Evolutionary conservation across 2,888 invertebrate species (phyloP).

Genomic region (Pseudococcus viburni): DNA sequence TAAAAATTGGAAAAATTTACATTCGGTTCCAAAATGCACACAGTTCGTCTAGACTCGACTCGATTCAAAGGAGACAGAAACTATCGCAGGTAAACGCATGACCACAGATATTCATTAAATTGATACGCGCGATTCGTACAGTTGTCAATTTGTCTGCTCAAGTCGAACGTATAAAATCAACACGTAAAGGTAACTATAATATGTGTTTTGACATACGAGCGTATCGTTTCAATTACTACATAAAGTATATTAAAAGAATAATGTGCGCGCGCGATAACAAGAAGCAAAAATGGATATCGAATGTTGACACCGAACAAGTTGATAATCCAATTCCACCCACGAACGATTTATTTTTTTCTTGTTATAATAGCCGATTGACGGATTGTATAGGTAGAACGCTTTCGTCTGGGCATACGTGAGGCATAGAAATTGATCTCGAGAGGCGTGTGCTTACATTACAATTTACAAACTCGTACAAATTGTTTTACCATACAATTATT

Average conservation of each 20-base stretch:
- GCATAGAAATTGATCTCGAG: conserved; percentile 19
- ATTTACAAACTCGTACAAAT: background rate
- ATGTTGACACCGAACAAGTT: conserved; percentile 58
- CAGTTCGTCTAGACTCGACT: background rate
- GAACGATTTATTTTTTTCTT: conserved; percentile 28
- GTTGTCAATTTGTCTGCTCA: conserved; percentile 53
- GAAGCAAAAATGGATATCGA: conserved; percentile 25
- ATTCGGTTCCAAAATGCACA: background rate
- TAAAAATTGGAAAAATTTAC: background rate
- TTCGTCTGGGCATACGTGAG: background rate
- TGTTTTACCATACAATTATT: background rate
- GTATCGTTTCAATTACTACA: conserved; percentile 55
- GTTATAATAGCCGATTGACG: conserved; percentile 37
- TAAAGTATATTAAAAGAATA: conserved; percentile 35
- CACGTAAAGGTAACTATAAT: conserved; percentile 1
- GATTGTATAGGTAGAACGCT: conserved; percentile 24
- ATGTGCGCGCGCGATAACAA: conserved; percentile 20
- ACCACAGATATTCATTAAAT: background rate
- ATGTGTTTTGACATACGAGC: conserved; percentile 53
- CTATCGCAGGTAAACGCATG: background rate
- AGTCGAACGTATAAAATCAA: conserved; percentile 29
- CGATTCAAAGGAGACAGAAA: background rate
- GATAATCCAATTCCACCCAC: conserved; percentile 60
- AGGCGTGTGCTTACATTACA: background rate
- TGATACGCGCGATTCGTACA: conserved; percentile 26